A percentile compares a stretch with the other conserved stretches of the same genome.
These are phyloP conservation scores for Poeciliopsis infans DNA, from an alignment of 2,797 vertebrate species.

Conservation along the genomic window DNA sequence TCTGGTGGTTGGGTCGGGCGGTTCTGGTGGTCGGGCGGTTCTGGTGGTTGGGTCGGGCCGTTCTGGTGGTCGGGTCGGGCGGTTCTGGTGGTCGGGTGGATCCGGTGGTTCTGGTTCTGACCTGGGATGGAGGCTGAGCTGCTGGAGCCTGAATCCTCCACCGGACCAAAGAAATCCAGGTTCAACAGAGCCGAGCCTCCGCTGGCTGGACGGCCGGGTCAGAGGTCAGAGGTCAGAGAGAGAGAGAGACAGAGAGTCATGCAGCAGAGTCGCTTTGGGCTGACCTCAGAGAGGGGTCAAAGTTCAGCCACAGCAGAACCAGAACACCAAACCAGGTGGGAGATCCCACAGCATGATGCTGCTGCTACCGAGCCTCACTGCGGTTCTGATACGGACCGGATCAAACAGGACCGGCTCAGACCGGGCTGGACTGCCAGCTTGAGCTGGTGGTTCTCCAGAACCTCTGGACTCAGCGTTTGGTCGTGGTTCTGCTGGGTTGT, in stretches of 20 bases:
- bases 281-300: not conserved
- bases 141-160: no score
- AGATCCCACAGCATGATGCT: not conserved
- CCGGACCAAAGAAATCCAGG: no score
- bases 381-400: not conserved
- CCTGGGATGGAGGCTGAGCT: no score
- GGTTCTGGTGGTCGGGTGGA: no score
- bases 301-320: not conserved
- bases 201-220: constrained; percentile 75
- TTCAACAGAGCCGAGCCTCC: no score
- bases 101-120: no score
- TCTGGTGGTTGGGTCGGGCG: no score
- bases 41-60: no score
- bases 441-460: no score
- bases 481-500: not conserved
- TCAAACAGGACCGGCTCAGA: not conserved
- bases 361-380: not conserved
- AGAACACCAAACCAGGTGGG: not conserved
- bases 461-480: not conserved
- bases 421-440: no score
- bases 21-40: no score
- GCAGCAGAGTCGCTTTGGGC: constrained; percentile 35
- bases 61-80: no score
- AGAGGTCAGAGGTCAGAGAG: constrained; percentile 64
- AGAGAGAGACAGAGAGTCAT: constrained; percentile 73